Evolutionary conservation across 2,113 vertebrate species (phyloP).

Genomic region (Bagarius yarrelli): DNA sequence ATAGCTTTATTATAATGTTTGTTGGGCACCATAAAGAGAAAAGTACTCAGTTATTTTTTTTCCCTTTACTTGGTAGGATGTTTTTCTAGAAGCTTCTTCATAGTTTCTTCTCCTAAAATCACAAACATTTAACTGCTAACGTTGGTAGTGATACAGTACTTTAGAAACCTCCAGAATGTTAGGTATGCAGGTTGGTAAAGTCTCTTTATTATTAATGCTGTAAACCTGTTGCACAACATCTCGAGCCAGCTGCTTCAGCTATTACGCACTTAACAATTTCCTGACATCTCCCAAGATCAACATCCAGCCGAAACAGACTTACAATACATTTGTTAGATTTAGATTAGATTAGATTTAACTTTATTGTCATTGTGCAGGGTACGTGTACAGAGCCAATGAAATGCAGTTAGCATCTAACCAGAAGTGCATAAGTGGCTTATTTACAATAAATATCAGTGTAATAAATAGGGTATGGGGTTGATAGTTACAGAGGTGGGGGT

Average conservation of each 20-base stretch:
- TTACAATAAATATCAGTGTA: too few species aligned
- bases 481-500: too few species aligned
- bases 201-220: slow-evolving; percentile 51
- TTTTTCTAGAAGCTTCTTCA: background rate
- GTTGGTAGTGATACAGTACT: background rate
- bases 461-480: too few species aligned
- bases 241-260: slow-evolving; percentile 33
- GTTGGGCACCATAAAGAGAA: slow-evolving; percentile 13
- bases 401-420: too few species aligned
- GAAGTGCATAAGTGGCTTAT: too few species aligned
- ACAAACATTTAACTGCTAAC: background rate
- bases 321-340: too few species aligned
- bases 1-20: too few species aligned
- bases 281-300: too few species aligned
- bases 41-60: slow-evolving; percentile 30
- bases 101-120: background rate
- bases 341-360: too few species aligned
- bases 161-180: background rate
- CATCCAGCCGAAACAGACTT: slow-evolving; percentile 50
- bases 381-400: too few species aligned
- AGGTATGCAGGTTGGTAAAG: slow-evolving; percentile 32
- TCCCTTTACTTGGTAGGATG: slow-evolving; percentile 14
- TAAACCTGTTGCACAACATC: slow-evolving; percentile 41
- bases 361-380: too few species aligned
- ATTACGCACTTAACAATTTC: slow-evolving; percentile 44